Percentiles rank a stretch among this genome's conserved stretches.
Evolutionary conservation across 2,113 vertebrate species (phyloP).

Genomic region (Pelobates fuscus): DNA sequence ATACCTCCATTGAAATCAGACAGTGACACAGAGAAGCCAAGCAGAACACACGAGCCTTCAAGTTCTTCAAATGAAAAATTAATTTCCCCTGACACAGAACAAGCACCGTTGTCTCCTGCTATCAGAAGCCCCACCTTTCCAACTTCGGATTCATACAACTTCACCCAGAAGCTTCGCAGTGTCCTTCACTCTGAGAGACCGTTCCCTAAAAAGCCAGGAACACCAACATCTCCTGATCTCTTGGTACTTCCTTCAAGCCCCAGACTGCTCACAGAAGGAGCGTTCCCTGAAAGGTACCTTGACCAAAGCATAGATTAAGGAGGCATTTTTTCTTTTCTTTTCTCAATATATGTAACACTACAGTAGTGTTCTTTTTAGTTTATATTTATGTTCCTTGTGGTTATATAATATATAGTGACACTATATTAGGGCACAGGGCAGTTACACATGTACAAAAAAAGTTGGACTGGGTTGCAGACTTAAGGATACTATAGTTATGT

Average conservation of each 20-base stretch:
- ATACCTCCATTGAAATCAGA: background rate
- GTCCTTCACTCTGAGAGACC: conserved; percentile 38
- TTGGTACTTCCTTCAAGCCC: conserved; percentile 21
- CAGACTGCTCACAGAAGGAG: background rate
- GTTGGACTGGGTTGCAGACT: too few relatives aligned
- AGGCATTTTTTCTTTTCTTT: too few relatives aligned
- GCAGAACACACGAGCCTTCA: too few relatives aligned
- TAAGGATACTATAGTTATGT: too few relatives aligned
- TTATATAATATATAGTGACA: too few relatives aligned
- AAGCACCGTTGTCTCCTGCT: background rate
- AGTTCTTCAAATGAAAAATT: background rate
- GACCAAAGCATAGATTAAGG: background rate
- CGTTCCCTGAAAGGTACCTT: conserved; percentile 25
- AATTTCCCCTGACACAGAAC: background rate
- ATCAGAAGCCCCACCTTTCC: conserved; percentile 39
- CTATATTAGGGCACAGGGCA: too few relatives aligned
- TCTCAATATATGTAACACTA: too few relatives aligned
- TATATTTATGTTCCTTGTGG: too few relatives aligned
- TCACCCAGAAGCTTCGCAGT: conserved; percentile 42
- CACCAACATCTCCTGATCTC: conserved; percentile 22
- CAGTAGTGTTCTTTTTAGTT: too few relatives aligned
- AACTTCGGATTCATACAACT: conserved; percentile 27
- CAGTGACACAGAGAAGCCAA: background rate
- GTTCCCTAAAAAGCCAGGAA: conserved; percentile 4
- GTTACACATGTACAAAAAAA: too few relatives aligned